phyloP scores from a whole-genome alignment of 1,140 invertebrate species.

The Procambarus virginalis region DNA sequence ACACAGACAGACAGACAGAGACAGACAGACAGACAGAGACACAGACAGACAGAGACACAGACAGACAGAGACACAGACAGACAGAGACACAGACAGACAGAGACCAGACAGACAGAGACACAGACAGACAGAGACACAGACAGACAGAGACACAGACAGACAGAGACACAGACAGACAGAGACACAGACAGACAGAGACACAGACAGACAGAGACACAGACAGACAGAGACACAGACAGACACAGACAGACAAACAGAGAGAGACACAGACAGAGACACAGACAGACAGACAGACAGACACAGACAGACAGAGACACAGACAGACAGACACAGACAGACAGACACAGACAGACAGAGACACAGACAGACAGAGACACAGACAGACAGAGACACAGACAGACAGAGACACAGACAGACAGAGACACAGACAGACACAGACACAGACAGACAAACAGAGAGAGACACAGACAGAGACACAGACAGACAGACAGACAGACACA shows the following conservation, averaged over 20 bases:
- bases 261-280: not conserved
- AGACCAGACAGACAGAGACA: not conserved
- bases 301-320: not conserved
- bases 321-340: not conserved
- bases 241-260: not conserved
- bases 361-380: not conserved
- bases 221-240: not conserved
- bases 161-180: not conserved
- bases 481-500: too few species aligned
- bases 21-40: not conserved
- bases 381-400: not conserved
- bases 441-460: too few species aligned
- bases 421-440: too few species aligned
- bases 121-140: not conserved
- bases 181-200: not conserved
- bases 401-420: not conserved
- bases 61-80: not conserved
- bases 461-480: too few species aligned
- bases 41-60: not conserved
- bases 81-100: not conserved
- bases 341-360: not conserved
- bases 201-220: not conserved
- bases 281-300: not conserved
- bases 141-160: not conserved
- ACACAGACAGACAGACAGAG: not conserved